Base-by-base conservation (phyloP, 2,888 invertebrate species). In the Aspidiotus rigidus region DNA sequence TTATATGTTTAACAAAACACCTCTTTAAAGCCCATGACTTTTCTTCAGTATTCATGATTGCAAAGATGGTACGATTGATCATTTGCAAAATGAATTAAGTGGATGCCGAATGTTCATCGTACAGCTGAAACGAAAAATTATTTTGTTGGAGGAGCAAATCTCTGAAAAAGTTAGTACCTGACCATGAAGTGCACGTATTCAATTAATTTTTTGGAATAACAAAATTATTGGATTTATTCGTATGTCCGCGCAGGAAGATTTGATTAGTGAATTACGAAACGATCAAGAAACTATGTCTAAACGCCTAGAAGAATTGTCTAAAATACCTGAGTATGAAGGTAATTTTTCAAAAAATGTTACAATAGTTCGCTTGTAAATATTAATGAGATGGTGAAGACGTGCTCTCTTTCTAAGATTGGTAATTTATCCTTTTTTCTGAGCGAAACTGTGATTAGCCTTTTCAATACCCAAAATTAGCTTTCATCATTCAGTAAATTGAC, bases 11-110 rank as follows among this genome's bases (percentile, higher is more conserved):
- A 28, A 28, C 28, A 28, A 28, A 28, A 28, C 28, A 28, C 28
- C 5, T 28, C n/a, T n/a, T 28, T 28, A 28, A 28, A 3, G 1
- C 5, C 28, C 5, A 28, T 5, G 28, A 28, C 28, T 28, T 28
- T 28, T 5, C 28, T 5, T 28, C 28, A 28, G 5, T n/a, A 28
- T 28, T 28, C n/a, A n/a, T n/a, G n/a, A 53, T 70, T 59, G 2
- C 74, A 84, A 90, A 70, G 90, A 91, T 77, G 82, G 84, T 71
- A 80, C 92, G 57, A 92, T 93, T 73, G 87, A 88, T 72, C 88
- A 91, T 75, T 81, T 93, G 73, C 87, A 88, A 77, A 85, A 84
- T 73, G 90, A 92, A 77, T 81, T 90, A 71, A 84, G 85, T 71
- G 81, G 87, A 72, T 84, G 89, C 77, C 82, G 86, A 73, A 79